Evolutionary conservation across 2,888 invertebrate genomes (phyloP).

Genomic region (Melipona bicolor): DNA sequence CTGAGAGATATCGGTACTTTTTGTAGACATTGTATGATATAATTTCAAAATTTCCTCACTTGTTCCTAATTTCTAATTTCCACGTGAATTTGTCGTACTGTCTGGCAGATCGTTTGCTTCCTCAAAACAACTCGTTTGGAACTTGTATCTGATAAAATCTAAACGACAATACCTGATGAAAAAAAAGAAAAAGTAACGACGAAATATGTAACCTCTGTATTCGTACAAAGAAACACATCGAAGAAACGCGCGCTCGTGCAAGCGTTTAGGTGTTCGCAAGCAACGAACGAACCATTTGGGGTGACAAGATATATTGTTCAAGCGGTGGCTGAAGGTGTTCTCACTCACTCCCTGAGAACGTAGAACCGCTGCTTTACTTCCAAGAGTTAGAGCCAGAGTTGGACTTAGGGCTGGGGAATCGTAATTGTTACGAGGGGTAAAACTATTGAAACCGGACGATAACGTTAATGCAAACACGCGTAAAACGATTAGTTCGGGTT

Average conservation of each 20-base stretch:
- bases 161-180: too few relatives aligned
- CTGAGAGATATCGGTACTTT: too few relatives aligned
- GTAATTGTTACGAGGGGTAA: slow-evolving; percentile 17
- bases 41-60: too few relatives aligned
- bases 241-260: slow-evolving; percentile 6
- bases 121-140: too few relatives aligned
- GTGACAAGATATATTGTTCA: slow-evolving; percentile 40
- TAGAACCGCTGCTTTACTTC: slow-evolving; percentile 26
- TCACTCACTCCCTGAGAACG: slow-evolving; percentile 40
- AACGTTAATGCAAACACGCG: slow-evolving; percentile 78
- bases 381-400: background rate
- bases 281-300: slow-evolving; percentile 35
- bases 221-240: too few relatives aligned
- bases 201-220: too few relatives aligned
- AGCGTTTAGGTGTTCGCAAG: slow-evolving; percentile 17
- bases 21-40: too few relatives aligned
- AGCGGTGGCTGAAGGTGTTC: slow-evolving; percentile 30
- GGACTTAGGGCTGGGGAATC: slow-evolving; percentile 7
- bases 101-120: too few relatives aligned
- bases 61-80: too few relatives aligned
- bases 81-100: too few relatives aligned
- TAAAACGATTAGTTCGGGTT: slow-evolving; percentile 72
- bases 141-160: too few relatives aligned
- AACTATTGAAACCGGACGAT: slow-evolving; percentile 71
- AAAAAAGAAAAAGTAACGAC: too few relatives aligned